Evolutionary conservation across 2,888 invertebrate genomes (phyloP), one percentile per base, ranked within the genome.

Genomic region (Alloscopus bannaensis): DNA sequence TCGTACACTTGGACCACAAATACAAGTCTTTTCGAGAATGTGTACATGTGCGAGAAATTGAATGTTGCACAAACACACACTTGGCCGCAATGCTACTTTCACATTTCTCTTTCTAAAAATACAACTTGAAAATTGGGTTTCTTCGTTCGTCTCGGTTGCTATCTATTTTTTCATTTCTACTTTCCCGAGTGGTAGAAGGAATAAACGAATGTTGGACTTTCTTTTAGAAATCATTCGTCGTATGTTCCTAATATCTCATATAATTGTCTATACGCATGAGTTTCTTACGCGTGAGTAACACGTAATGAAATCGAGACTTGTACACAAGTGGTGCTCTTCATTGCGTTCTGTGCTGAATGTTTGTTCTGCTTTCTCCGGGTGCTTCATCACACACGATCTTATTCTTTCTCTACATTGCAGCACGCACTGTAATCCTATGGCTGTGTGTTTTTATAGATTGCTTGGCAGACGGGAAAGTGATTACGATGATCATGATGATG

Each of bases 301-400:
- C n/a, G n/a, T 66, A 66, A 66, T 66, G 66, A 66, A 50, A 66
- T 66, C 45, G 52, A 36, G 42, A 66, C 66, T 50, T 66, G 31
- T 50, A 52, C 47, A 28, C 20, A 18, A 24, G 36, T 60, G 24
- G 36, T 40, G 40, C 16, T 4, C 29, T 24, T 24, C 16, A 42
- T 40, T 42, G 45, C 28, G 65, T 47, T 65, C 65, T 47, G 47
- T 28, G 45, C 26, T 45, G 28, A 65, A 65, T 65, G 65, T 60
- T 16, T 60, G 40, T 60, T 60, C n/a, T n/a, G n/a, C n/a, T n/a
- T n/a, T n/a, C n/a, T n/a, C n/a, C n/a, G n/a, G n/a, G n/a, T n/a
- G n/a, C n/a, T n/a, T n/a, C n/a, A n/a, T n/a, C n/a, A 36, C 13
- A 36, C 36, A 36, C 36, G 13, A 36, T 36, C 36, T 13, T 13